Conservation (phyloP, 2,113 vertebrate species). For the Symphodus melops region DNA sequence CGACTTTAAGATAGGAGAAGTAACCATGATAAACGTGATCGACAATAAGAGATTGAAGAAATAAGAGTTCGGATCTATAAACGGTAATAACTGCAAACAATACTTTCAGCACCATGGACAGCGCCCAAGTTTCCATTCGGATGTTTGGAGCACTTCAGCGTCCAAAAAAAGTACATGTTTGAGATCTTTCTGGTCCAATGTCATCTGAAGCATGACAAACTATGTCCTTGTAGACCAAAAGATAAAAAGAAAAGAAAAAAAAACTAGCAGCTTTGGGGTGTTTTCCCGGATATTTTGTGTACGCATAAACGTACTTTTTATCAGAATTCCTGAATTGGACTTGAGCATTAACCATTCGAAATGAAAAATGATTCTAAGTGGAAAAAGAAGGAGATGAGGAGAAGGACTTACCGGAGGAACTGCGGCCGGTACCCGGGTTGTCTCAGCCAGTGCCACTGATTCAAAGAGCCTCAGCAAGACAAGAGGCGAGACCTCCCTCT, state of each 20-base stretch:
- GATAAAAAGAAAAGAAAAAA: neutral
- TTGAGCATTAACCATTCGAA: neutral
- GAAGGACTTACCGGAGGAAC: slow-evolving; percentile 64
- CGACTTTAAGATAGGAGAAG: neutral
- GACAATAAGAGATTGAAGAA: neutral
- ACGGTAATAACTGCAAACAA: no score
- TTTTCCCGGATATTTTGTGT: neutral
- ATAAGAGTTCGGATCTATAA: neutral
- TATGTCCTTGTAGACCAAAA: neutral
- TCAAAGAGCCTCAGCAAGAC: slow-evolving; percentile 67
- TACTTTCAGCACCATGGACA: slow-evolving; percentile 72
- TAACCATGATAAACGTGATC: slow-evolving; percentile 7
- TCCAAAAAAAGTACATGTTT: neutral
- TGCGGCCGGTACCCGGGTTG: slow-evolving; percentile 69
- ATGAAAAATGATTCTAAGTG: no score
- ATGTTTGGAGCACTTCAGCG: neutral
- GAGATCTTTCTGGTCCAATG: neutral
- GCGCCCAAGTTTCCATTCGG: slow-evolving; percentile 37
- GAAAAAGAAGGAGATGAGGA: neutral
- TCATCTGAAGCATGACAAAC: neutral
- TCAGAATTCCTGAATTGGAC: neutral
- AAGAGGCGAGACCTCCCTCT: slow-evolving; percentile 62
- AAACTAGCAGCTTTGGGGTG: neutral
- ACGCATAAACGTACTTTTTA: slow-evolving; percentile 49
- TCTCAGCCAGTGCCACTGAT: slow-evolving; percentile 75